phyloP scores from a whole-genome alignment of 1,140 invertebrate species.

The Stegodyphus mimosarum region DNA sequence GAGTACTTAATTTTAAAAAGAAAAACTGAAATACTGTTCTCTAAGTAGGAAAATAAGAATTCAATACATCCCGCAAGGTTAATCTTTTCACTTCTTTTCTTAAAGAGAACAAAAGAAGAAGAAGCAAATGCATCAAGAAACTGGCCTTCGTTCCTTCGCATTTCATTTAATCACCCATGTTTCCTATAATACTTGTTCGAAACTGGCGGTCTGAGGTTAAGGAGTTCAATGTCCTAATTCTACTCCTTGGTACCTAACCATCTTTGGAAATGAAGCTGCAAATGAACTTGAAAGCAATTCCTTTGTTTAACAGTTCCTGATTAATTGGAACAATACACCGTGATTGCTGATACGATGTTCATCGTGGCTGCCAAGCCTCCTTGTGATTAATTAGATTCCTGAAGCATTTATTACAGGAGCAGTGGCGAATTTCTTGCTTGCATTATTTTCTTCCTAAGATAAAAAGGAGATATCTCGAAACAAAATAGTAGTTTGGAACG shows the following conservation, averaged over 20 bases:
- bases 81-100: background rate
- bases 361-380: no score
- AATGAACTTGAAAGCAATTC: background rate
- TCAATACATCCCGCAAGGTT: conserved; percentile 20
- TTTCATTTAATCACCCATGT: conserved; percentile 44
- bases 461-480: no score
- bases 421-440: no score
- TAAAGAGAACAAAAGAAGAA: conserved; percentile 11
- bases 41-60: background rate
- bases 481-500: no score
- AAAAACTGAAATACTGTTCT: no score
- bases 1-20: no score
- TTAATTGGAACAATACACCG: no score
- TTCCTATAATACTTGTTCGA: conserved; percentile 29
- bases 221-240: conserved; percentile 49
- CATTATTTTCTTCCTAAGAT: no score
- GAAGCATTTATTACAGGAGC: no score
- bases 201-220: conserved; percentile 30
- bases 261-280: conserved; percentile 22
- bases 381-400: no score
- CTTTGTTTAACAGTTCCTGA: no score
- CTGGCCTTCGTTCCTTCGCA: conserved; percentile 11
- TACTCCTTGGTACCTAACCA: conserved; percentile 4
- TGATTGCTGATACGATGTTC: no score
- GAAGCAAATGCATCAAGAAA: background rate